Percentiles rank a stretch among this genome's conserved stretches.
Evolutionary conservation across 2,797 vertebrate genomes (phyloP).

Genomic region (Spinus pinus): DNA sequence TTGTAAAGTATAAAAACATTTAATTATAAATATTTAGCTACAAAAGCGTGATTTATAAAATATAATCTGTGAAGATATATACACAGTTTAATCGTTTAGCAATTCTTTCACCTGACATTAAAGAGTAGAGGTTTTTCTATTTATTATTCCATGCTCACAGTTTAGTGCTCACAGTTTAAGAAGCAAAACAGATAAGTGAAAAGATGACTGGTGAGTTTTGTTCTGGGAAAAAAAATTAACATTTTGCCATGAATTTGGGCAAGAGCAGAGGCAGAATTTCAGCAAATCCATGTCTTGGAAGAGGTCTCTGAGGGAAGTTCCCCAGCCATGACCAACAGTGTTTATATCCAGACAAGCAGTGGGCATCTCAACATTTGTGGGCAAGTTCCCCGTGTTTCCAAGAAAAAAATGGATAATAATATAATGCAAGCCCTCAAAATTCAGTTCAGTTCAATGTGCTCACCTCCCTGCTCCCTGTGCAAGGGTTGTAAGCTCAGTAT

Average conservation of each 20-base stretch:
- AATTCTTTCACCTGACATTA: conserved; percentile 56
- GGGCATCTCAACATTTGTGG: neutral
- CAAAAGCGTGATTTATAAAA: conserved; percentile 73
- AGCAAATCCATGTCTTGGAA: neutral
- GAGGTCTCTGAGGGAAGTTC: neutral
- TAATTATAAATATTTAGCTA: conserved; percentile 75
- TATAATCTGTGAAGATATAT: conserved; percentile 71
- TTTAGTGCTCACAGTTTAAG: conserved; percentile 70
- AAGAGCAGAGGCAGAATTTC: conserved; percentile 6
- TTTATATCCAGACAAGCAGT: neutral
- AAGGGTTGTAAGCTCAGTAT: neutral
- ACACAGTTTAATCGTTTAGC: conserved; percentile 63
- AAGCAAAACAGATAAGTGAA: conserved; percentile 47
- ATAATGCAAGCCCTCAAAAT: neutral
- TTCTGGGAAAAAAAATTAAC: neutral
- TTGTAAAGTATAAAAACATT: conserved; percentile 76
- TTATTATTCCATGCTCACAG: conserved; percentile 63
- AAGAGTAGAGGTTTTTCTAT: conserved; percentile 52
- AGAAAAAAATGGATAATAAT: neutral
- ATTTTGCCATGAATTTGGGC: neutral
- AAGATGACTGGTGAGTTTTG: neutral
- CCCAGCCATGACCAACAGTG: neutral
- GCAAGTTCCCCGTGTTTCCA: neutral
- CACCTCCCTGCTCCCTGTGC: neutral
- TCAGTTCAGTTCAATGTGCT: neutral